Base-by-base conservation (phyloP, 35 echinoderm and acorn worm species). In the Lytechinus variegatus region DNA sequence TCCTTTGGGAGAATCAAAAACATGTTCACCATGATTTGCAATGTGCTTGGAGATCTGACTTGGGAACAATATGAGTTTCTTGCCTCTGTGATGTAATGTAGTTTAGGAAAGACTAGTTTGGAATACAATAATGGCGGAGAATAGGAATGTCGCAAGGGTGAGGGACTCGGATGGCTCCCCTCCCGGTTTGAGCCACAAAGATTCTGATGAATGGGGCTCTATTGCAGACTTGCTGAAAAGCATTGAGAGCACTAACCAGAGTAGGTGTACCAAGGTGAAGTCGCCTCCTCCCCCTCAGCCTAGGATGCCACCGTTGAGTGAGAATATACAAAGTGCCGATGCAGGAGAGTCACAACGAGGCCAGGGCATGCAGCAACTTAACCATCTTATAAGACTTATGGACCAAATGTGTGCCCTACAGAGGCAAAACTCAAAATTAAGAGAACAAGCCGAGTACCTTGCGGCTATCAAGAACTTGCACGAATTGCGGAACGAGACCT, bases 381-480 rank as follows among this genome's bases (percentile, higher is more conserved):
- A 97, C 91, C 97, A 97, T 52, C 94, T 99, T 3, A 52, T 99
- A 29, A 92, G 97, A 66, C 94, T 99, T 87, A 99, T 99, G 98
- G 98, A 99, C 27, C 98, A 99, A 91, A 99, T 99, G 98, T 99
- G 98, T 92, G 94, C 94, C 9, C 91, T 99, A 53, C 91, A 96
- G 95, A 87, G 92, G 87, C 98, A 99, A 89, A 99, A 99, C 87
- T 96, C 96, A 10, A 96, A 97, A 87, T 66, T 99, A 11, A 89
- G 98, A 11, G 98, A 99, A 91, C 97, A 97, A 54, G 97, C 98
- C 8, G 96, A 99, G 96, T 99, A 99, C 87, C 95, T 97, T 9
- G 95, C 94, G n/a, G 98, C 98, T 19, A 99, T 99, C 61, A 99
- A 99, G 89, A 96, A 97, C 55, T 92, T 98, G 14, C 97, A 98